phyloP scores from a whole-genome alignment of 2,113 vertebrate species.

The Spheniscus mendiculus region DNA sequence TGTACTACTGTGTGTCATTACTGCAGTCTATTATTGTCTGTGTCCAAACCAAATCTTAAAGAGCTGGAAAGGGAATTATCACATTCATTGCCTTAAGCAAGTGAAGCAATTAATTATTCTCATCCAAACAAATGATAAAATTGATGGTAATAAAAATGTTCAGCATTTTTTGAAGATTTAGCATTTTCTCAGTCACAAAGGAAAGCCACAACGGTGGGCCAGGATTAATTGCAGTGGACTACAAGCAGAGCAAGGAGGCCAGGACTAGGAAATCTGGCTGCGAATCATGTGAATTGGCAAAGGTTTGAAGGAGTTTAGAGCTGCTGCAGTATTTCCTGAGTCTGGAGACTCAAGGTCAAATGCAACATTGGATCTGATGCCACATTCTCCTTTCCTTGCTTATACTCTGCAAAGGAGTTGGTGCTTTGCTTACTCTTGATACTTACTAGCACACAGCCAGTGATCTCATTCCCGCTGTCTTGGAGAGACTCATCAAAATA shows the following conservation, averaged over 20 bases:
- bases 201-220: background rate
- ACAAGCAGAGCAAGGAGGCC: background rate
- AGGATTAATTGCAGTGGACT: background rate
- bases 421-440: background rate
- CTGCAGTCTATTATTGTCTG: background rate
- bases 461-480: background rate
- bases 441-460: background rate
- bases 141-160: background rate
- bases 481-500: background rate
- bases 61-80: background rate
- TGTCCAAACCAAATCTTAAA: background rate
- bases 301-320: background rate
- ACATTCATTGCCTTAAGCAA: background rate
- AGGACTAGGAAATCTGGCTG: background rate
- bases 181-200: background rate
- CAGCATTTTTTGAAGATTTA: background rate
- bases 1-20: background rate
- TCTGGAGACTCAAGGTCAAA: background rate
- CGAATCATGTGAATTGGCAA: background rate
- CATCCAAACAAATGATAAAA: conserved; percentile 17
- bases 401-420: background rate
- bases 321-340: background rate
- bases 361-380: background rate
- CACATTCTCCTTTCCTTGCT: background rate
- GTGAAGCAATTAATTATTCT: background rate